Conservation (phyloP, 2,797 vertebrate species). For the Taeniopygia guttata region DNA sequence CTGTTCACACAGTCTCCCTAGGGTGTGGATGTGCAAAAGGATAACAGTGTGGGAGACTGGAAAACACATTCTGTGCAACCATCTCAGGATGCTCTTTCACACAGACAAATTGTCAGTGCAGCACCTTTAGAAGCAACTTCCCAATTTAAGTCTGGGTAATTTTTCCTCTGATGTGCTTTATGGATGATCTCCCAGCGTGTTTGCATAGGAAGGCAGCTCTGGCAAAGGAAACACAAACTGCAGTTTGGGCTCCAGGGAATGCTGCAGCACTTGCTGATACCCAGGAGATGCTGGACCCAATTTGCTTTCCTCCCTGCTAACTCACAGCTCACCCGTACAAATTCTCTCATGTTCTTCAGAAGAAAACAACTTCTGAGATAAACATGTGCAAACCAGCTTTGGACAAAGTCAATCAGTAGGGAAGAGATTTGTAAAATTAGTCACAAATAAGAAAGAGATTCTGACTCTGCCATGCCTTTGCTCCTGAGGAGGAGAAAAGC, state of each 20-base stretch:
- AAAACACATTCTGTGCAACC: background rate
- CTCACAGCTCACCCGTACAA: background rate
- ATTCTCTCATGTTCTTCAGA: background rate
- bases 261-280: background rate
- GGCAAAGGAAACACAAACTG: fast-evolving
- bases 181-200: background rate
- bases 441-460: background rate
- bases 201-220: background rate
- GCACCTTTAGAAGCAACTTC: background rate
- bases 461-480: background rate
- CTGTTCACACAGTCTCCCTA: background rate
- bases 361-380: background rate
- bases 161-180: background rate
- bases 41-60: fast-evolving
- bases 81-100: background rate
- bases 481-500: background rate
- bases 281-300: background rate
- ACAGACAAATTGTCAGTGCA: background rate
- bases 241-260: background rate
- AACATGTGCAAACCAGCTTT: background rate
- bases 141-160: background rate
- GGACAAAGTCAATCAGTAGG: no score
- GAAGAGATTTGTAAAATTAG: background rate
- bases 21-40: background rate
- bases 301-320: background rate